Evolutionary conservation across 1,140 invertebrate genomes (phyloP), one percentile per base, ranked within the genome.

Genomic region (Macrostomum lignano): DNA sequence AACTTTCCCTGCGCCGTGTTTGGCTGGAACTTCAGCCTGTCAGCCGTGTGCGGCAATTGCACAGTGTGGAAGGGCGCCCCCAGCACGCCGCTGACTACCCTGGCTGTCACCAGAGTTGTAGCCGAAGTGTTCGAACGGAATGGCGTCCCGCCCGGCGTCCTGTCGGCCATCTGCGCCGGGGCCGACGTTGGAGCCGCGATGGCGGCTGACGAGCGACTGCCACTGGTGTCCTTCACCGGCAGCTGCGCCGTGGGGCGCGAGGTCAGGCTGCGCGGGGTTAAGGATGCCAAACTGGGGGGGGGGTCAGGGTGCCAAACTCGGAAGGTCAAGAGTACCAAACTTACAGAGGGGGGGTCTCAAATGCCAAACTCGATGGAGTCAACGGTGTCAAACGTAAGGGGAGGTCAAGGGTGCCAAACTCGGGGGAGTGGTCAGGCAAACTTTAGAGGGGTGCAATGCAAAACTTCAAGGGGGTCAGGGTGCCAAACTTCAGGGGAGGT

Each of bases 1-100:
- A 98, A 98, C 56, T 98, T 96, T 56, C 88, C 88, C 1, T n/a
- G n/a, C n/a, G 88, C 91, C 21, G 86, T 96, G 17, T 96, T 79
- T 55, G 91, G 88, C 2, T 98, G 91, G 91, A 98, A 98, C 50
- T 77, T 73, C 46, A 81, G 84, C 17, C 72, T 98, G 41, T 82
- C 86, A 6, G 69, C 86, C 70, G 71, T 74, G 46, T 62, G 60
- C 49, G 82, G 84, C n/a, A 73, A 96, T 55, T 66, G 70, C 5
- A 62, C 82, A 32, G 43, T 98, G 10, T 96, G 88, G 88, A 96
- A 96, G 62, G 75, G 81, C 14, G 76, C 86, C 13, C 71, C 77
- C 29, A 73, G 71, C 2, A 96, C 91, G 1, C 72, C 81, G 0
- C 57, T 98, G 3, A 68, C 70, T 2, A 75, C 81, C 1, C 71